phyloP scores from a whole-genome alignment of 1,140 invertebrate species.

The honey bee (Apis mellifera) region Amel_HAv3.1 CM009945.2:2157001-2157500 shows the following conservation, averaged over 20 bases:
- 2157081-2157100: background rate
- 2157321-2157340: constrained; percentile 66
- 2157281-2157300: constrained; percentile 57
- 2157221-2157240: background rate
- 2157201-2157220: background rate
- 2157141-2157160: background rate
- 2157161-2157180: background rate
- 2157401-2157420: constrained; percentile 50
- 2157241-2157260: background rate
- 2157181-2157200: background rate
- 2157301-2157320: constrained; percentile 78
- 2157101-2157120: background rate
- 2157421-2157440: constrained; percentile 75
- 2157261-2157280: background rate
- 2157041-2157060: no score
- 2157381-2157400: constrained; percentile 48
- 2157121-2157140: background rate
- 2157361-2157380: constrained; percentile 41
- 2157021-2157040: no score
- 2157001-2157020: no score
- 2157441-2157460: constrained; percentile 78
- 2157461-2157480: constrained; percentile 42
- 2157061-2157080: background rate
- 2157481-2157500: background rate
- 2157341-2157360: constrained; percentile 61